Percentiles rank a stretch among this genome's conserved stretches.
Conservation (phyloP, 2,113 vertebrate species). For the Gymnobelideus leadbeateri region DNA sequence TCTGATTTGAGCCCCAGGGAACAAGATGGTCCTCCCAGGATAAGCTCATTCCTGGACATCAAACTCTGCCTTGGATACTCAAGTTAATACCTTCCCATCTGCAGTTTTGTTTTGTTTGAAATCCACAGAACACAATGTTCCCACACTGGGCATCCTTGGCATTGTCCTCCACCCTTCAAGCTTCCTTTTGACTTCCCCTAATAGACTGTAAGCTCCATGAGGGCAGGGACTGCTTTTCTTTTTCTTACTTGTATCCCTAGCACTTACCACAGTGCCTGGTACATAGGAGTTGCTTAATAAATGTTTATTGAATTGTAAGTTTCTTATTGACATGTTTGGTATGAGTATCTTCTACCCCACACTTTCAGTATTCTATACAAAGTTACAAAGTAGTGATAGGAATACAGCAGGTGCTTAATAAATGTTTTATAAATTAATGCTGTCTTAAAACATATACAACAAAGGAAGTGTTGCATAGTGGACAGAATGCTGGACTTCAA, state of each 20-base stretch:
- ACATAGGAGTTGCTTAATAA: background rate
- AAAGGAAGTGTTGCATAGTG: background rate
- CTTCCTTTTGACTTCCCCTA: background rate
- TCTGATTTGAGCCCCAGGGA: too few species aligned
- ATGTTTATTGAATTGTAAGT: background rate
- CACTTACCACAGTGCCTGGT: background rate
- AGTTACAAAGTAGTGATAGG: background rate
- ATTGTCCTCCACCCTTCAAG: background rate
- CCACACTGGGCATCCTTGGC: background rate
- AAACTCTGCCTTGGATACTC: background rate
- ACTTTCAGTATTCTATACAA: background rate
- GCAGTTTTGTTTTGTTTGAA: background rate
- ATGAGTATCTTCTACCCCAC: background rate
- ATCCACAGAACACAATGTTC: background rate
- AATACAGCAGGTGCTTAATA: background rate
- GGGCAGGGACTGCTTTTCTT: background rate
- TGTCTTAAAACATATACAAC: background rate
- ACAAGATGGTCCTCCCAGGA: background rate
- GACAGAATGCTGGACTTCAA: slow-evolving; percentile 11
- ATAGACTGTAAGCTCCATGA: background rate
- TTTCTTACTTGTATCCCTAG: background rate
- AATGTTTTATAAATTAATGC: background rate
- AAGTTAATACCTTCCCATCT: background rate
- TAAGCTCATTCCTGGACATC: background rate
- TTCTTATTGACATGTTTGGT: background rate